These are phyloP conservation scores for Syrphus vitripennis DNA, from an alignment of 2,888 invertebrate genomes.

Conservation along the genomic window DNA sequence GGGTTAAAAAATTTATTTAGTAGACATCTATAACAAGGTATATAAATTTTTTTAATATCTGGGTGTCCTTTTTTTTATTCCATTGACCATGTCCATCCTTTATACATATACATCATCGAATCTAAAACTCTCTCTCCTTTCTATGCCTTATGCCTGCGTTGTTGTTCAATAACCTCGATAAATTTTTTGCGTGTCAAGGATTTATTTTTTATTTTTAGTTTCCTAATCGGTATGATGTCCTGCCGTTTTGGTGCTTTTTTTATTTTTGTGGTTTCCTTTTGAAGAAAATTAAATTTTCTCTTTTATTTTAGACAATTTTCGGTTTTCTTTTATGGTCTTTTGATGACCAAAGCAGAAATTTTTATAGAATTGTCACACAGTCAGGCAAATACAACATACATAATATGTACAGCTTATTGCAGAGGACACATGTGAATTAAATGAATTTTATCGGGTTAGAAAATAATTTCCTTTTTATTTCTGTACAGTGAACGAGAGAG, in stretches of 20 bases:
- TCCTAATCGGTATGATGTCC: background rate
- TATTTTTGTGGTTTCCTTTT: background rate
- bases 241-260: background rate
- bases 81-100: background rate
- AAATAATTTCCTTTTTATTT: background rate
- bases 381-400: background rate
- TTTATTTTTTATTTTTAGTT: conserved; percentile 16
- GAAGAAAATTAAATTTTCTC: background rate
- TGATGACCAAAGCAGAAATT: background rate
- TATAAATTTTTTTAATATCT: background rate
- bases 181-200: conserved; percentile 45
- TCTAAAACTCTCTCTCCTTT: background rate
- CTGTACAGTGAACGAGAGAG: background rate
- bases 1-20: conserved; percentile 41
- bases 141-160: conserved; percentile 32
- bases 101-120: background rate
- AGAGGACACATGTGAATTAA: background rate
- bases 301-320: background rate
- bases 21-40: background rate
- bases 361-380: background rate
- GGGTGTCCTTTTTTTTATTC: conserved; percentile 34
- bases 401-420: background rate
- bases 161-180: conserved; percentile 58
- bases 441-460: background rate
- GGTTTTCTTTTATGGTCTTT: background rate